Evolutionary conservation across 1,140 invertebrate genomes (phyloP), one percentile per base, ranked within the genome.

Genomic region (Camponotus pennsylvanicus): DNA sequence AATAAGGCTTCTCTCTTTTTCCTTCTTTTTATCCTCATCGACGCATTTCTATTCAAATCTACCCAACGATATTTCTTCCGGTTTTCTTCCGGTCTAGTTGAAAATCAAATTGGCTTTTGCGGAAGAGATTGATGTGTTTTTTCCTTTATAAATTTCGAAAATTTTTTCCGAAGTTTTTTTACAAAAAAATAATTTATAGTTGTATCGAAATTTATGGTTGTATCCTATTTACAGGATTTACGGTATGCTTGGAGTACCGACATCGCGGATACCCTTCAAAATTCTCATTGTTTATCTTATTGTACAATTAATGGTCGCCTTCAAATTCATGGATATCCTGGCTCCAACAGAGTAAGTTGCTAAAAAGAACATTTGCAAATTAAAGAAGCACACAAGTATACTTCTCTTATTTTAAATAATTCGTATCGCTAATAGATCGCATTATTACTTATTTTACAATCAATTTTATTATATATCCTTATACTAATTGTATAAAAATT

Each of bases 321-420:
- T 40, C 49, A 27, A 6, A 27, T 55, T 70, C 21, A 45, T 42
- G 45, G 64, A 80, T n/a, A 11, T 7, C 18, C 18, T 79, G 6
- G 64, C 64, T 21, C 77, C 77, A 21, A 34, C 77, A 37, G 34
- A n/a, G 77, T 80, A 55, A 80, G 77, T 80, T 37, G 13, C 27
- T 27, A 13, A 55, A 66, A 42, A n/a, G 32, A 42, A 42, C 45
- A 8, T n/a, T 75, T 6, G n/a, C 6, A 52, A 52, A 52, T 52
- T 18, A 52, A 52, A 52, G 4, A 52, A 15, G 4, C 49, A 6
- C 15, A 18, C 49, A 52, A 15, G 13, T 18, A 52, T 52, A 3
- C 13, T 4, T 52, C 15, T 52, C 5, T 3, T 5, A 49, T 49
- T 49, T 49, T 49, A 3, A 49, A 49, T 49, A 49, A 49, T 49